A percentile compares a stretch with the other conserved stretches of the same genome.
phyloP scores from a whole-genome alignment of 2,888 invertebrate species.

The Hyalella azteca region DNA sequence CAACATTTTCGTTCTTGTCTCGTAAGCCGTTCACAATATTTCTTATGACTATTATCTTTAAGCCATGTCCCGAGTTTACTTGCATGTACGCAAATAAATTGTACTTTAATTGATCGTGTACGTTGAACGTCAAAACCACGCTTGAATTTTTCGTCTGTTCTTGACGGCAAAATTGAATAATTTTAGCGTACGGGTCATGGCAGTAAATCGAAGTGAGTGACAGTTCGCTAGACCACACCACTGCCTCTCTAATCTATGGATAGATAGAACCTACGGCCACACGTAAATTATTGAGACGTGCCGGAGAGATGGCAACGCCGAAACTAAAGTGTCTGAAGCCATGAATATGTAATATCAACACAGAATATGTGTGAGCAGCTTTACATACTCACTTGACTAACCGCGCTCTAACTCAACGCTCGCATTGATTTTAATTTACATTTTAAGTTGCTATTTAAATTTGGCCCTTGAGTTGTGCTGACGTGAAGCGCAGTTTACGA shows the following conservation, averaged over 20 bases:
- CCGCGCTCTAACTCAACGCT: constrained; percentile 17
- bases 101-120: no score
- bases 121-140: no score
- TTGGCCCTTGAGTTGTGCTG: constrained; percentile 15
- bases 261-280: neutral
- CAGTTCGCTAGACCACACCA: no score
- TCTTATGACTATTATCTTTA: no score
- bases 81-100: no score
- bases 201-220: no score
- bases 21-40: no score
- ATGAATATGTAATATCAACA: constrained; percentile 30
- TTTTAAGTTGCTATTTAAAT: constrained; percentile 34
- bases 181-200: no score
- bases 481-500: constrained; percentile 6
- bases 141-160: no score
- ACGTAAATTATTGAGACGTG: constrained; percentile 21
- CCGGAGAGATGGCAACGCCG: neutral
- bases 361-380: constrained; percentile 23
- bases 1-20: no score
- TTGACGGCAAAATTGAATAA: no score
- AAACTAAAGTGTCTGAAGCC: constrained; percentile 33
- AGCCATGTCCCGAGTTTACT: no score
- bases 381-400: constrained; percentile 31
- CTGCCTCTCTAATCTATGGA: constrained; percentile 23
- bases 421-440: constrained; percentile 31